These are phyloP conservation scores for Xerus rutilus DNA, from an alignment of 2,797 vertebrate genomes.

Conservation along the genomic window DNA sequence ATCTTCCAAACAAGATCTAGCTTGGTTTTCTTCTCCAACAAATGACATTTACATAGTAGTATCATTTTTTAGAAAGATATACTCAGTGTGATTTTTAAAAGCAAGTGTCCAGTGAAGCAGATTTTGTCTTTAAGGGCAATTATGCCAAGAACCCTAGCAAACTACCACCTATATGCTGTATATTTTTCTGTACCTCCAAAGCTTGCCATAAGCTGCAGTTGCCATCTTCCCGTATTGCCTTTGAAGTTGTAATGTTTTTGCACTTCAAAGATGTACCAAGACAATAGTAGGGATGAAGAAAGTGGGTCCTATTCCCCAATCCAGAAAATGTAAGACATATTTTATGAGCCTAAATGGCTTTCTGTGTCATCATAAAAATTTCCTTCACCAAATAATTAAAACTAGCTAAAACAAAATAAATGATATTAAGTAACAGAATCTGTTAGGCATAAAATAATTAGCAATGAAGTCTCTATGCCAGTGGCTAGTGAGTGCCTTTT, in stretches of 20 bases:
- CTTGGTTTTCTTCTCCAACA: constrained; percentile 38
- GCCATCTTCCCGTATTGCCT: constrained; percentile 40
- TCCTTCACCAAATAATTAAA: constrained; percentile 57
- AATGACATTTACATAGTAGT: constrained; percentile 32
- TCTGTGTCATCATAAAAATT: constrained; percentile 59
- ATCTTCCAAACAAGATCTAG: constrained; percentile 11
- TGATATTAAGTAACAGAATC: neutral
- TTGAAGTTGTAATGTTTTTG: constrained; percentile 65
- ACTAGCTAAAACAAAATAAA: neutral
- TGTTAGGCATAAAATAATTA: constrained; percentile 17
- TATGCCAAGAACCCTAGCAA: constrained; percentile 33
- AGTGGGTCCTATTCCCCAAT: constrained; percentile 18
- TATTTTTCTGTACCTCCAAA: neutral
- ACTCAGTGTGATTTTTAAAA: neutral
- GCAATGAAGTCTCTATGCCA: constrained; percentile 16
- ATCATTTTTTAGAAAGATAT: constrained; percentile 24
- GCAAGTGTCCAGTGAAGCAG: constrained; percentile 14
- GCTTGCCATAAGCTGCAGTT: neutral
- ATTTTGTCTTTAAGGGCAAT: constrained; percentile 6
- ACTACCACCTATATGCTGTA: neutral
- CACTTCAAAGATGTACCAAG: constrained; percentile 74
- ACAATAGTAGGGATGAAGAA: constrained; percentile 20
- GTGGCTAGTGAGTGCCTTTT: constrained; percentile 19
- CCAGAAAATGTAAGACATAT: constrained; percentile 41
- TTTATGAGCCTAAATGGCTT: constrained; percentile 58